Percentiles rank a stretch among this genome's conserved stretches.
Evolutionary conservation across 2,797 vertebrate species (phyloP).

Genomic region (Melanotaenia boesemani): DNA sequence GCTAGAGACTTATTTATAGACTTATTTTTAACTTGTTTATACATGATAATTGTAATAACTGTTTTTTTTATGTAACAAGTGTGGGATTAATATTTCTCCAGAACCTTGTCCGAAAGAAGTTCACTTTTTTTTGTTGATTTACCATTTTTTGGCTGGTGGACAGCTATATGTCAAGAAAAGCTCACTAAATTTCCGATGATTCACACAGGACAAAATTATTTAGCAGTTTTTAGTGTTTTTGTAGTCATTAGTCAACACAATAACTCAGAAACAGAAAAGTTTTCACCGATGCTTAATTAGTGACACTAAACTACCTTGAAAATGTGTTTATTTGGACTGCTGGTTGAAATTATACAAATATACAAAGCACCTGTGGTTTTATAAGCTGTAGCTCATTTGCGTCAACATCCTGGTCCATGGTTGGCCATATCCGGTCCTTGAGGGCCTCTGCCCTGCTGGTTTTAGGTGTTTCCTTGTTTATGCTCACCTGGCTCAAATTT

Average conservation of each 20-base stretch:
- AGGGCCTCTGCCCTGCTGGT: background rate
- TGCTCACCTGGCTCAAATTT: background rate
- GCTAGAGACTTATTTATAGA: slow-evolving; percentile 6
- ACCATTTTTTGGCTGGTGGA: background rate
- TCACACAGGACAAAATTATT: background rate
- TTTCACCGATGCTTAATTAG: background rate
- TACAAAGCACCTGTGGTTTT: background rate
- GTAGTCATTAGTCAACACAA: background rate
- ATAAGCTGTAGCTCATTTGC: background rate
- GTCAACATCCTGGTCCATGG: slow-evolving; percentile 2
- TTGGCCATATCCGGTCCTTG: background rate
- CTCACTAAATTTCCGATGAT: background rate
- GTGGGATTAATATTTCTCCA: background rate
- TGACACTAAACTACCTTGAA: background rate
- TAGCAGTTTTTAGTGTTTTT: background rate
- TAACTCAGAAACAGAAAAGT: background rate
- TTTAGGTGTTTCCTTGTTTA: background rate
- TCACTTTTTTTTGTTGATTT: background rate
- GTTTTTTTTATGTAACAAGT: background rate
- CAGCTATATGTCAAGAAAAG: background rate
- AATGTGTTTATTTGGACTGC: background rate
- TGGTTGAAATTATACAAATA: background rate
- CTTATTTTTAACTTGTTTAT: slow-evolving; percentile 1
- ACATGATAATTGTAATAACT: background rate
- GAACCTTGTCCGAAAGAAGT: background rate